Percentiles rank a stretch among this genome's conserved stretches.
phyloP scores from a whole-genome alignment of 2,797 vertebrate genomes.

The Xenopus petersii region DNA sequence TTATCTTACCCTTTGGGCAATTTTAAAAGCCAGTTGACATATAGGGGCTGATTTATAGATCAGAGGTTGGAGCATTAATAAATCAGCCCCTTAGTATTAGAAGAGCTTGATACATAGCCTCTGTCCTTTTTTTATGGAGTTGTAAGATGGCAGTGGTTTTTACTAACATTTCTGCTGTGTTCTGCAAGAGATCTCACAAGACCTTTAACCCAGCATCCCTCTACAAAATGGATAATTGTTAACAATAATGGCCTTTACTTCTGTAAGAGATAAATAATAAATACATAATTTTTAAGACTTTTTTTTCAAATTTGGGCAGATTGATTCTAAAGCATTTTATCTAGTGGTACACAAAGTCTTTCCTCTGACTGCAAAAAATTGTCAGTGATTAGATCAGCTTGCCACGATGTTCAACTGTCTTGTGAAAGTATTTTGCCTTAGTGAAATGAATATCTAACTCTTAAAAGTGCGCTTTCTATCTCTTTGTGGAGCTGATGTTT shows the following conservation, averaged over 20 bases:
- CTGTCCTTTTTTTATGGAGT: background rate
- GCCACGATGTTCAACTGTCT: conserved; percentile 38
- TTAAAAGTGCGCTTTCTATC: conserved; percentile 24
- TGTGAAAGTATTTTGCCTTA: conserved; percentile 41
- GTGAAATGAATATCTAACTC: conserved; percentile 30
- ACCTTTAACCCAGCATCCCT: background rate
- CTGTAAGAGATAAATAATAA: too few relatives aligned
- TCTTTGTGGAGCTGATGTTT: conserved; percentile 16
- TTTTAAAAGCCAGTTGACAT: too few relatives aligned
- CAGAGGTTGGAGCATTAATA: too few relatives aligned
- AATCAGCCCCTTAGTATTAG: background rate
- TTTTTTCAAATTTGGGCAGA: background rate
- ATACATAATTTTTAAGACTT: background rate
- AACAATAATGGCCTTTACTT: background rate
- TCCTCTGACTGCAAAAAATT: conserved; percentile 42
- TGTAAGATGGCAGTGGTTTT: background rate
- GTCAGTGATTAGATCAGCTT: conserved; percentile 29
- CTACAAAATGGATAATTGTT: background rate
- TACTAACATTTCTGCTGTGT: background rate
- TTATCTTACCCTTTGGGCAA: too few relatives aligned
- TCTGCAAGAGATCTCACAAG: background rate
- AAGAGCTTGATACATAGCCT: conserved; percentile 10
- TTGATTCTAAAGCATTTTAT: background rate
- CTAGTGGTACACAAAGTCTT: conserved; percentile 21
- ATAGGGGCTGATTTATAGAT: background rate